Evolutionary conservation across 2,888 invertebrate genomes (phyloP).

Genomic region (Metacarcinus magister): DNA sequence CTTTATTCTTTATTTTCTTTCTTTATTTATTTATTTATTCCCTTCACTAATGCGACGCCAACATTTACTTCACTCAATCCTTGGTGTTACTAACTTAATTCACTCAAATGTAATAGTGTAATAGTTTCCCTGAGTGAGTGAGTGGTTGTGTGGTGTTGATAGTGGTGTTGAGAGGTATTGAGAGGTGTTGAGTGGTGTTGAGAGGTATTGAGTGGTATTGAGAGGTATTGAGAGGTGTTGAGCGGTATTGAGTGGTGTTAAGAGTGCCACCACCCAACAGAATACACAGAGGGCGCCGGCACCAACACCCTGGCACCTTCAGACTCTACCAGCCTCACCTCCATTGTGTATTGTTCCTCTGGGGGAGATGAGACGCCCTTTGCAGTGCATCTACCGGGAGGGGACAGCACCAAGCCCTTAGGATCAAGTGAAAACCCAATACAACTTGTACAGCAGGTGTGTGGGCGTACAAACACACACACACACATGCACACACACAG

Average conservation of each 20-base stretch:
- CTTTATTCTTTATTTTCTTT: neutral
- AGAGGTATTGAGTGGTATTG: neutral
- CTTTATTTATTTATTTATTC: neutral
- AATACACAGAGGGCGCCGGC: conserved; percentile 11
- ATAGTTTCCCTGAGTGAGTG: no score
- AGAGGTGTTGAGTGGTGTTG: neutral
- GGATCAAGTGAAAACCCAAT: conserved; percentile 87
- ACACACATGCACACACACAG: neutral
- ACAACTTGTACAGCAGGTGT: conserved; percentile 87
- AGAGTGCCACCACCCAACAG: neutral
- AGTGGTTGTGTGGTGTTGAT: no score
- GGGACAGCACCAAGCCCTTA: conserved; percentile 84
- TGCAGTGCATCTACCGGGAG: conserved; percentile 74
- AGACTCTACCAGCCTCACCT: conserved; percentile 61
- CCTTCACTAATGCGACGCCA: neutral
- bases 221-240: no score
- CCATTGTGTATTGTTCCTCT: conserved; percentile 72
- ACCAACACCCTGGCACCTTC: neutral
- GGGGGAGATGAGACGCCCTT: conserved; percentile 69
- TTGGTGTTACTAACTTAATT: neutral
- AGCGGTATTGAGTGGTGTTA: neutral
- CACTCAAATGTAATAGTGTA: no score
- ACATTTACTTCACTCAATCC: neutral
- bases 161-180: no score
- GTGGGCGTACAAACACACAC: neutral